phyloP scores from a whole-genome alignment of 2,888 invertebrate genomes.

The Temnothorax ravouxi region DNA sequence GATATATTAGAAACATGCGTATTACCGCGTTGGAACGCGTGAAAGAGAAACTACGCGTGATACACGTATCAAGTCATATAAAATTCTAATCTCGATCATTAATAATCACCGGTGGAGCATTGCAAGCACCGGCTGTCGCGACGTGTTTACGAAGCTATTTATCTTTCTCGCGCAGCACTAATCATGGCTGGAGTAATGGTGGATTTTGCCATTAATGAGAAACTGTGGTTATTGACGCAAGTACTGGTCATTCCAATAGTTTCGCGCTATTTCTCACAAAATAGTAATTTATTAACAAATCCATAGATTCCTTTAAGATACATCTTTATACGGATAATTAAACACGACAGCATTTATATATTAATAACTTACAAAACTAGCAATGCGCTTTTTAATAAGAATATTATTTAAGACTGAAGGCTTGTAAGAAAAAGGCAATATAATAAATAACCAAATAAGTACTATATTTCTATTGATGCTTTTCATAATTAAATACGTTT shows the following conservation, averaged over 20 bases:
- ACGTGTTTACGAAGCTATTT: slow-evolving; percentile 52
- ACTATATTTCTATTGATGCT: not conserved
- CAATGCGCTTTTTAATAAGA: not conserved
- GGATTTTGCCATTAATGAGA: slow-evolving; percentile 54
- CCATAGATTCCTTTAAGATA: too few relatives aligned
- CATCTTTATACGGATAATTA: slow-evolving; percentile 10
- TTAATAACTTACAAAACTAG: not conserved
- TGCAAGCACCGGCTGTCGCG: slow-evolving; percentile 40
- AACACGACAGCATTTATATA: not conserved
- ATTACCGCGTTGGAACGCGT: slow-evolving; percentile 34
- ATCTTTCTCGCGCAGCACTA: slow-evolving; percentile 49
- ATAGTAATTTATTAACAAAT: slow-evolving; percentile 6
- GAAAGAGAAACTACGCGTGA: slow-evolving; percentile 37
- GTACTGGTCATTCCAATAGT: slow-evolving; percentile 29
- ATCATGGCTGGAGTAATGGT: slow-evolving; percentile 41
- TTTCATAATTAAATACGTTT: slow-evolving; percentile 1
- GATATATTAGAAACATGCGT: slow-evolving; percentile 51
- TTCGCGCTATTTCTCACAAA: slow-evolving; percentile 21
- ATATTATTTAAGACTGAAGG: too few relatives aligned
- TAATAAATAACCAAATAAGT: too few relatives aligned
- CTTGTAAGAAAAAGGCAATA: too few relatives aligned
- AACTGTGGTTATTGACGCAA: slow-evolving; percentile 44
- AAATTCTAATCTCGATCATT: slow-evolving; percentile 54
- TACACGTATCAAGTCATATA: slow-evolving; percentile 41
- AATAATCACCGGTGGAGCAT: slow-evolving; percentile 47